Percentiles rank a stretch among this genome's conserved stretches.
Evolutionary conservation across 1,140 invertebrate genomes (phyloP).

Genomic region (Ganaspis sp.): DNA sequence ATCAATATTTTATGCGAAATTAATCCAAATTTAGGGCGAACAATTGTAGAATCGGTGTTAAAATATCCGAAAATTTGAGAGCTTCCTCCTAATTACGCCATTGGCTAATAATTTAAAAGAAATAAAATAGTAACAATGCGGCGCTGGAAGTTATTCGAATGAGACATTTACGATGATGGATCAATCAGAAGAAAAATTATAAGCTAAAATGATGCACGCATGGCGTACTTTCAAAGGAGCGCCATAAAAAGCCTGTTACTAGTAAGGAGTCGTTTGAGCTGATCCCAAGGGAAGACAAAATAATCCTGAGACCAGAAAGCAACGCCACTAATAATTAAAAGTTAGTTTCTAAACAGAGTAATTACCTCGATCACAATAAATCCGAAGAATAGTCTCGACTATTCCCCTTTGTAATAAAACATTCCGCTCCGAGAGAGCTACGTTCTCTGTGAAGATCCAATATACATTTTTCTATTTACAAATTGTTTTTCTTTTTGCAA

Average conservation of each 20-base stretch:
- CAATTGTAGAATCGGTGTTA: too few species aligned
- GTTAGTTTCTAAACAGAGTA: slow-evolving; percentile 14
- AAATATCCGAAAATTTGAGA: too few species aligned
- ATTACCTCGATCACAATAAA: slow-evolving; percentile 21
- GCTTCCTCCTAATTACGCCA: slow-evolving; percentile 1
- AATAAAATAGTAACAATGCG: background rate
- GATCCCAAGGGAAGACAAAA: background rate
- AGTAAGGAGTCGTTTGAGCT: background rate
- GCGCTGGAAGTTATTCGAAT: background rate
- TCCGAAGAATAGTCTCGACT: background rate
- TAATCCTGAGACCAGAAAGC: background rate
- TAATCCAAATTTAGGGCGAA: too few species aligned
- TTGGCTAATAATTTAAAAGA: background rate
- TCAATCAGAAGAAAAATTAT: background rate
- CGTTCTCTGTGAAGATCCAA: slow-evolving; percentile 17
- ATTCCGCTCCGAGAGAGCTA: slow-evolving; percentile 8
- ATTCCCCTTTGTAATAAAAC: background rate
- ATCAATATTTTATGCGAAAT: too few species aligned
- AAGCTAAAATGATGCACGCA: background rate
- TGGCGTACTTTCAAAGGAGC: background rate
- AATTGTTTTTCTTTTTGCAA: slow-evolving; percentile 5
- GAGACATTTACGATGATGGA: background rate
- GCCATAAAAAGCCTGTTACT: background rate
- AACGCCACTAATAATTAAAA: background rate
- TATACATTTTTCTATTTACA: slow-evolving; percentile 39